Evolutionary conservation across 2,888 invertebrate genomes (phyloP), one percentile per base, ranked within the genome.

Genomic region (Torymus auratus): DNA sequence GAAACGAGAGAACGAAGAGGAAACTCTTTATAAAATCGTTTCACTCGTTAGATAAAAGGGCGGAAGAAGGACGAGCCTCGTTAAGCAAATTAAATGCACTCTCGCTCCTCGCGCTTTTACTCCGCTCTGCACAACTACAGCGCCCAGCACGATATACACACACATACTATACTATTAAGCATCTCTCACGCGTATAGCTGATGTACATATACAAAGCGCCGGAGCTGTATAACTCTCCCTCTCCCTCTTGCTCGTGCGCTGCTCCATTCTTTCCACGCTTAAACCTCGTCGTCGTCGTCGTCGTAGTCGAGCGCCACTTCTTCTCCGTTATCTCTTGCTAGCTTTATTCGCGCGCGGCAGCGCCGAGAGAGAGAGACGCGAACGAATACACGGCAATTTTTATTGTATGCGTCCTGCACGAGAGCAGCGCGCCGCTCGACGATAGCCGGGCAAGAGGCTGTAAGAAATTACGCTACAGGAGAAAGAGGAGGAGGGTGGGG

Each of bases 41-140:
- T 82, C 78, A 72, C 81, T 73, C 83, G 83, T 83, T 84, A 83
- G 84, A 84, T 85, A 85, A 85, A 83, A 85, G 84, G 78, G 77
- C 80, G 83, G 83, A 84, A 84, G 85, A 85, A 78, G 78, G 83
- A 82, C 83, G 82, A 81, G 81, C 78, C 83, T 86, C 85, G 85
- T 86, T 86, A 85, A 85, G 86, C 83, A 85, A 86, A 86, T 86
- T 85, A 86, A 86, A 86, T 85, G 85, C 84, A 84, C 86, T 83
- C 79, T 70, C 83, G 5, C 41, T 10, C 7, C 41, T 5, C 72
- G 70, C 68, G 62, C 56, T 75, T 69, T 69, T 70, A 58, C 56
- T 60, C 64, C 50, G 20, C 17, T 62, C 41, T 41, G 41, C 41
- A 41, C 41, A 41, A 41, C 41, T 41, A 41, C 41, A 41, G 41